Base-by-base conservation (phyloP, 2,888 invertebrate genomes). In the Sphecodes monilicornis region DNA sequence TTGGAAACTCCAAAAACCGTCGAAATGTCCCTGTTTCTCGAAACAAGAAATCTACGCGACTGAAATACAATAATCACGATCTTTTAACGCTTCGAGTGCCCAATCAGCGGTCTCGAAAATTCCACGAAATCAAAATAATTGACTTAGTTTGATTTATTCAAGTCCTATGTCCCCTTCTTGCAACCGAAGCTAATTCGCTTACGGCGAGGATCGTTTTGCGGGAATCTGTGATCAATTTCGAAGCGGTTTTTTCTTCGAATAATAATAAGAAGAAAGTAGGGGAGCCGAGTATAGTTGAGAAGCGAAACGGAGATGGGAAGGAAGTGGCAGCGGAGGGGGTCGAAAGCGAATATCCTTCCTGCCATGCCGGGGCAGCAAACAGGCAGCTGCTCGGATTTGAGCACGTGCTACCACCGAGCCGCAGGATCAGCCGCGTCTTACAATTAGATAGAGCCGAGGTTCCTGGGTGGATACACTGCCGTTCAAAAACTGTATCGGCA, bases 351-450 rank as follows among this genome's bases (percentile, higher is more conserved):
- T 93, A 92, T 93, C 92, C 93, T 93, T 93, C 93, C 93, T 92
- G 91, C 79, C 89, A 88, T 22, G 10, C 50, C 50, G 50, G 50
- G 22, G 50, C 22, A 50, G 50, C 50, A 50, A 50, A 89, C 89
- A 86, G 90, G 91, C 93, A 94, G 94, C 93, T 94, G 94, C 93
- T 91, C 91, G 91, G 93, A 93, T 94, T 94, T 92, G 91, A 93
- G 94, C 94, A 94, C 94, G 94, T 93, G 94, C 93, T 93, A 92
- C 92, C 92, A 92, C 92, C 91, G 92, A 90, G 88, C 83, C 57
- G 84, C 73, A 80, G 84, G 88, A 82, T 78, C 79, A 78, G 83
- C 80, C 46, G 54, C 75, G 79, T 80, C 76, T 84, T 76, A 57
- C 57, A 57, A 57, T 57, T 57, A 71, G 80, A 78, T 74, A 66